Conservation (phyloP, 2,888 invertebrate genomes). For the Thymelicus sylvestris region DNA sequence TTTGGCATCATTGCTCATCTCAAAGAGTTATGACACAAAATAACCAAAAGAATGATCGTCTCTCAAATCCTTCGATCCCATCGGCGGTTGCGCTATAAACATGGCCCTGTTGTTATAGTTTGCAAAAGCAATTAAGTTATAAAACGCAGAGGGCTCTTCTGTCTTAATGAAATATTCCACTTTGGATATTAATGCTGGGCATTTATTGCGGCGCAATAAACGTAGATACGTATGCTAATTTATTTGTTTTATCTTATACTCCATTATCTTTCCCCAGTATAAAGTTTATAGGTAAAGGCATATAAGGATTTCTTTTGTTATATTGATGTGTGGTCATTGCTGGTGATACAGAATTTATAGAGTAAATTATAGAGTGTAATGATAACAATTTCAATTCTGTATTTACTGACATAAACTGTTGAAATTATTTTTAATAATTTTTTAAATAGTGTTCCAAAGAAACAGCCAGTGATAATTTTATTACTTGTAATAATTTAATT, state of each 20-base stretch:
- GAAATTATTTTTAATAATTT: too few species aligned
- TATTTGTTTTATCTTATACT: constrained; percentile 36
- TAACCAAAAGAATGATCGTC: constrained; percentile 57
- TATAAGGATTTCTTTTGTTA: constrained; percentile 29
- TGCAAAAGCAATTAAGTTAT: constrained; percentile 81
- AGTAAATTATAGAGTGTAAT: not conserved
- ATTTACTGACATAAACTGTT: too few species aligned
- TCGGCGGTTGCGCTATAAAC: constrained; percentile 71
- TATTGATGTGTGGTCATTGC: constrained; percentile 22
- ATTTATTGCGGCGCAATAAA: constrained; percentile 54
- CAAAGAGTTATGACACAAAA: constrained; percentile 70
- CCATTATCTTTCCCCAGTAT: constrained; percentile 33
- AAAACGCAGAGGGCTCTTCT: constrained; percentile 74
- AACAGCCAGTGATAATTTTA: too few species aligned
- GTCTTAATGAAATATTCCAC: constrained; percentile 78
- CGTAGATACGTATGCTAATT: constrained; percentile 38
- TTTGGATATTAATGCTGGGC: constrained; percentile 70
- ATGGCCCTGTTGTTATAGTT: constrained; percentile 78
- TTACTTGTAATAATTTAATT: too few species aligned
- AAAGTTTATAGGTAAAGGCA: constrained; percentile 30
- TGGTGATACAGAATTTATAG: constrained; percentile 2
- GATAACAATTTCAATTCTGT: too few species aligned
- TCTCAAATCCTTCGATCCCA: constrained; percentile 61
- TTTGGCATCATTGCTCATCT: constrained; percentile 61
- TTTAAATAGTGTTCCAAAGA: too few species aligned